Evolutionary conservation across 1,140 invertebrate species (phyloP).

Genomic region (Mesaphorura yosii): DNA sequence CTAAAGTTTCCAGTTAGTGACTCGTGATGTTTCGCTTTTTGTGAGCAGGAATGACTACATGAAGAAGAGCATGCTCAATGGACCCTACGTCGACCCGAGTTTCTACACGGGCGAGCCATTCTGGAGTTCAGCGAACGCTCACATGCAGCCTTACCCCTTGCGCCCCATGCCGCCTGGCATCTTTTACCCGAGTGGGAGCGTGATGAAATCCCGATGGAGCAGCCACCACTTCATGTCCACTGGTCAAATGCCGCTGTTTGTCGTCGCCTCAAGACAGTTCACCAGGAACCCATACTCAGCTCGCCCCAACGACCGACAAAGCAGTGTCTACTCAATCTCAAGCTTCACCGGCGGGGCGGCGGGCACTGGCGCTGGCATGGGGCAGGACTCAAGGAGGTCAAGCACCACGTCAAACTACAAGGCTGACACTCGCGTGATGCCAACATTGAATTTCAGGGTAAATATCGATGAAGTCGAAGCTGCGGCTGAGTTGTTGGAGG

Average conservation of each 20-base stretch:
- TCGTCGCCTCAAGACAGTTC: slow-evolving; percentile 27
- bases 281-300: slow-evolving; percentile 30
- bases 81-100: slow-evolving; percentile 27
- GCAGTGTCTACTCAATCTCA: neutral
- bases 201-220: slow-evolving; percentile 23
- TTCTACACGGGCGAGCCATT: slow-evolving; percentile 29
- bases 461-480: slow-evolving; percentile 26
- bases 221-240: slow-evolving; percentile 6
- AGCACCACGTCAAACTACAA: slow-evolving; percentile 6
- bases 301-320: slow-evolving; percentile 16
- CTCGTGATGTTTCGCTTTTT: no score
- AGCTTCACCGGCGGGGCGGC: neutral
- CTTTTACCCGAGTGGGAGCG: slow-evolving; percentile 25
- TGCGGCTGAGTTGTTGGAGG: slow-evolving; percentile 24
- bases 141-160: slow-evolving; percentile 16
- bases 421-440: neutral
- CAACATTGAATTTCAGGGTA: neutral
- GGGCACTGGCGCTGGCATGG: neutral
- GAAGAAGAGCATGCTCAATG: slow-evolving; percentile 13
- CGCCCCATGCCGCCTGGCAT: slow-evolving; percentile 29
- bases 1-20: no score
- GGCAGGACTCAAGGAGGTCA: slow-evolving; percentile 7
- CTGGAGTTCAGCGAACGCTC: slow-evolving; percentile 17
- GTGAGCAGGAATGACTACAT: slow-evolving; percentile 28
- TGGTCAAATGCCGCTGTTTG: slow-evolving; percentile 26